Conservation (phyloP, 64 coral and sea anemone genomes). For the Montipora efflorescens region DNA sequence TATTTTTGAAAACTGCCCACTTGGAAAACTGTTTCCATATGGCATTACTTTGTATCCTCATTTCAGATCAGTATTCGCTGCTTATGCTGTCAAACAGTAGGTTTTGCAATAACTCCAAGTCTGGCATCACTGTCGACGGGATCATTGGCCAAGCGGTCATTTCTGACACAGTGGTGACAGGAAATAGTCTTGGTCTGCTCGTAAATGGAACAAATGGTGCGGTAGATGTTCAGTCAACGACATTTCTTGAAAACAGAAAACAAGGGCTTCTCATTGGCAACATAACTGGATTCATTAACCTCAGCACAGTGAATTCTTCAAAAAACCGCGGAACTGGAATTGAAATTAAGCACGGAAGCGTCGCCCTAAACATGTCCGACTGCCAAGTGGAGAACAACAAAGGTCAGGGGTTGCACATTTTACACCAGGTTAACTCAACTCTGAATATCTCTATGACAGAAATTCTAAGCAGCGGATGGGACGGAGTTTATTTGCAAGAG, state of each 20-base stretch:
- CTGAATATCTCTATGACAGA: not conserved
- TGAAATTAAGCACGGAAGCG: not conserved
- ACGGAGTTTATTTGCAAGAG: not conserved
- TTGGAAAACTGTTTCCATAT: too few relatives aligned
- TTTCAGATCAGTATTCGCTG: not conserved
- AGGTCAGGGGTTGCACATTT: not conserved
- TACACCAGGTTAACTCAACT: not conserved
- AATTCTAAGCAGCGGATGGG: not conserved
- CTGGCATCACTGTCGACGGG: not conserved
- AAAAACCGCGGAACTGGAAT: slow-evolving; percentile 20
- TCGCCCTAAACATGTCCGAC: not conserved
- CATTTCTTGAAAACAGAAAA: not conserved
- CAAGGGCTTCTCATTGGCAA: not conserved
- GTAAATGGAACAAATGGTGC: not conserved
- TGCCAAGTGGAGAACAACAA: not conserved
- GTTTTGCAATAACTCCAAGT: not conserved
- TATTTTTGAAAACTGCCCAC: too few relatives aligned
- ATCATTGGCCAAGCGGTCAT: not conserved
- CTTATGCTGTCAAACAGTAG: slow-evolving; percentile 1
- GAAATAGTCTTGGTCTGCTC: not conserved
- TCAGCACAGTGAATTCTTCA: not conserved
- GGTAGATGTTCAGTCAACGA: not conserved
- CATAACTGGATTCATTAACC: not conserved
- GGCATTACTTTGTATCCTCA: too few relatives aligned
- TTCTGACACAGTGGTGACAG: too few relatives aligned